These are phyloP conservation scores for Aphis gossypii DNA, from an alignment of 1,140 invertebrate species.

Conservation along the genomic window DNA sequence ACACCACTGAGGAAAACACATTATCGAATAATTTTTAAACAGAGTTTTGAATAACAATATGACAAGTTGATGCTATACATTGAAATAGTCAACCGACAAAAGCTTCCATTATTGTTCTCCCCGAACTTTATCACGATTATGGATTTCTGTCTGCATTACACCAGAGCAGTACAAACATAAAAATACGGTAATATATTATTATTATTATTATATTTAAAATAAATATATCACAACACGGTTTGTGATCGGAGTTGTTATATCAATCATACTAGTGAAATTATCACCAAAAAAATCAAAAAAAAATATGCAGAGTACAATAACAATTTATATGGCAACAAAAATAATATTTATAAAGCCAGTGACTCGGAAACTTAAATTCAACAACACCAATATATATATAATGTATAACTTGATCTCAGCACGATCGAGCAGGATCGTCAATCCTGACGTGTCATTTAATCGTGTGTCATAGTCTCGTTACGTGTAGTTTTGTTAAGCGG, in stretches of 20 bases:
- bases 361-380: background rate
- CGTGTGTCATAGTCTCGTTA: background rate
- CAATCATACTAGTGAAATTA: background rate
- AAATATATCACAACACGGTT: too few relatives aligned
- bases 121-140: background rate
- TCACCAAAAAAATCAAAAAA: background rate
- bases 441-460: background rate
- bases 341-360: background rate
- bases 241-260: too few relatives aligned
- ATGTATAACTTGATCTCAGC: too few relatives aligned
- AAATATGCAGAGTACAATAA: background rate
- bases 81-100: background rate
- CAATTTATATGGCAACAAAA: background rate
- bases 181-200: background rate
- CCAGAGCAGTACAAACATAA: background rate
- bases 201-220: too few relatives aligned
- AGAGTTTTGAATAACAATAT: background rate
- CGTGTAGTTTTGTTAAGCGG: background rate
- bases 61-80: background rate
- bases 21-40: background rate
- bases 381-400: too few relatives aligned
- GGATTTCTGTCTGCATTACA: background rate
- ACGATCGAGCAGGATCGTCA: background rate
- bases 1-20: background rate
- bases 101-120: background rate